Conservation (phyloP, 2,113 vertebrate genomes). For the Phyllopteryx taeniolatus region DNA sequence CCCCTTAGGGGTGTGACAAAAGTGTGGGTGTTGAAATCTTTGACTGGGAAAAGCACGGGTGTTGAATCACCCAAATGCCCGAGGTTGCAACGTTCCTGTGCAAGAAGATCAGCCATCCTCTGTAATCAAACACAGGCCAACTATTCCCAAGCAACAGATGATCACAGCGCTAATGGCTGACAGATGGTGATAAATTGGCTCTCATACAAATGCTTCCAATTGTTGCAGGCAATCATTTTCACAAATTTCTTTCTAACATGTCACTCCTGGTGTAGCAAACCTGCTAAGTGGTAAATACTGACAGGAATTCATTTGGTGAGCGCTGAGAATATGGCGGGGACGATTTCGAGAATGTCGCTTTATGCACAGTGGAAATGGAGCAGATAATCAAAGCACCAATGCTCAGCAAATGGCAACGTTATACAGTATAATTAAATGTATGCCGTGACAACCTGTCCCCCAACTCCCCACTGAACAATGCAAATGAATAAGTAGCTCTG, state of each 20-base stretch:
- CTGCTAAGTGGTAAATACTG: conserved; percentile 16
- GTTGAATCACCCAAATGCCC: background rate
- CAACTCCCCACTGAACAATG: conserved; percentile 4
- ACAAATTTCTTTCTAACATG: conserved; percentile 49
- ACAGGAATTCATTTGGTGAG: conserved; percentile 24
- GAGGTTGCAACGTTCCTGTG: conserved; percentile 18
- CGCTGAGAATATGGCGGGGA: conserved; percentile 26
- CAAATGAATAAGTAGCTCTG: conserved; percentile 8
- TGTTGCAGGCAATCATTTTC: conserved; percentile 45
- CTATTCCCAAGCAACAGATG: conserved; percentile 58
- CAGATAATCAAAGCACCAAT: conserved; percentile 4
- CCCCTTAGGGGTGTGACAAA: background rate
- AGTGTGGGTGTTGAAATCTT: background rate
- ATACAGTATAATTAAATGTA: conserved; percentile 16
- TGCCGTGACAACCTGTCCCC: conserved; percentile 16
- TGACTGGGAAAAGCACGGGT: background rate
- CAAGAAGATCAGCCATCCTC: conserved; percentile 29
- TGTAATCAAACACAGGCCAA: conserved; percentile 40
- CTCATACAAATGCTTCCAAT: conserved; percentile 34
- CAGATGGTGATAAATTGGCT: conserved; percentile 64
- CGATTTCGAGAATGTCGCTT: conserved; percentile 3
- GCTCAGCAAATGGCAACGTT: conserved; percentile 28
- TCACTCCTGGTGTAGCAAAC: conserved; percentile 25
- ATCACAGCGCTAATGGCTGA: conserved; percentile 54
- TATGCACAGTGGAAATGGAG: conserved; percentile 16